Conservation (phyloP, 1,140 invertebrate species). For the Drosophila willistoni region DNA sequence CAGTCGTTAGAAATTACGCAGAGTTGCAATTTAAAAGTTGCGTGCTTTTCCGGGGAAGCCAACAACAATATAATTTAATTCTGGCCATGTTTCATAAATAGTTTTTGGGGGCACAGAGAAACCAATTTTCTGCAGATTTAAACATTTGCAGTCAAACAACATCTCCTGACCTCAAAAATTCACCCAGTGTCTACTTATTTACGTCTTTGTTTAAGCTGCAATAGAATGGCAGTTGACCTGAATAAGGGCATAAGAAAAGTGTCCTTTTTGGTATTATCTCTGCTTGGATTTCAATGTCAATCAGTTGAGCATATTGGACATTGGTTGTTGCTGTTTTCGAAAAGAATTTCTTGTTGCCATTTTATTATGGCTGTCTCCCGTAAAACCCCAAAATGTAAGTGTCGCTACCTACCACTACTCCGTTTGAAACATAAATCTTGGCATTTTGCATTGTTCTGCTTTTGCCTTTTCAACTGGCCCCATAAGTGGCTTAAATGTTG, state of each 20-base stretch:
- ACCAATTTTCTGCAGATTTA: constrained; percentile 75
- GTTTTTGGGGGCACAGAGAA: constrained; percentile 22
- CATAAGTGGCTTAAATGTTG: constrained; percentile 80
- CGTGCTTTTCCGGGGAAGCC: not conserved
- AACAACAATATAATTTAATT: constrained; percentile 43
- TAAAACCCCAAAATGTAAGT: not conserved
- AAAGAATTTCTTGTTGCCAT: constrained; percentile 51
- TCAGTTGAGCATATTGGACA: constrained; percentile 20
- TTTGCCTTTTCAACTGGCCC: constrained; percentile 72
- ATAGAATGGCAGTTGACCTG: not conserved
- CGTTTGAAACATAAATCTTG: constrained; percentile 59
- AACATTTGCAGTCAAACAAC: constrained; percentile 45
- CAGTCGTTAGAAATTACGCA: constrained; percentile 19
- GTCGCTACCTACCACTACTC: constrained; percentile 11
- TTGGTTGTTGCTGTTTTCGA: too few species aligned
- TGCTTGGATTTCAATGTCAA: constrained; percentile 68
- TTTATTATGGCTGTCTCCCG: not conserved
- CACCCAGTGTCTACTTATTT: constrained; percentile 29
- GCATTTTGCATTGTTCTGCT: constrained; percentile 70
- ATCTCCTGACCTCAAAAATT: constrained; percentile 20
- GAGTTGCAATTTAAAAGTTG: constrained; percentile 46
- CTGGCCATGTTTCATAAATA: constrained; percentile 55
- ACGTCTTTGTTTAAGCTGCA: not conserved
- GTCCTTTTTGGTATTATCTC: constrained; percentile 30
- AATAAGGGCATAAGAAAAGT: too few species aligned